Conservation (phyloP, 2,113 vertebrate genomes). For the Lagopus leucura region DNA sequence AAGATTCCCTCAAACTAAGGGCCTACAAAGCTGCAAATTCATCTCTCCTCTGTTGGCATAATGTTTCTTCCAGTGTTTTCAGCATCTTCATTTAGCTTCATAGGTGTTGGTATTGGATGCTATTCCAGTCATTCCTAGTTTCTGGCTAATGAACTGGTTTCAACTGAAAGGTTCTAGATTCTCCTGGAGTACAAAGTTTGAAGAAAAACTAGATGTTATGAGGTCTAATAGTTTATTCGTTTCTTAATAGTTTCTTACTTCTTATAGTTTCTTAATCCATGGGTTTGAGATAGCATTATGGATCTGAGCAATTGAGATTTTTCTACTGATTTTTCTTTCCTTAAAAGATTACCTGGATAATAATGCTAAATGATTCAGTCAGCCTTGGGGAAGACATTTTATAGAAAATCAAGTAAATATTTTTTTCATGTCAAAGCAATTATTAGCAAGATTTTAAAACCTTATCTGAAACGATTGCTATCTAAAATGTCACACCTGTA, state of each 20-base stretch:
- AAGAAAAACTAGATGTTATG: not conserved
- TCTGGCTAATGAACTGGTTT: not conserved
- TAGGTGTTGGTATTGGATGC: too few species aligned
- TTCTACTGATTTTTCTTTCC: not conserved
- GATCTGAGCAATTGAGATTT: not conserved
- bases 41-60: not conserved
- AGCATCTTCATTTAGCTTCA: not conserved
- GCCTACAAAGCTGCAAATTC: not conserved
- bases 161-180: not conserved
- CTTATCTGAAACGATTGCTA: not conserved
- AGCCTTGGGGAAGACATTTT: slow-evolving; percentile 20
- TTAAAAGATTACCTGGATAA: not conserved
- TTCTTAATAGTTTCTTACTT: too few species aligned
- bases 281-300: not conserved
- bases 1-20: not conserved
- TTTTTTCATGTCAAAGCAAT: slow-evolving; percentile 61
- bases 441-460: slow-evolving; percentile 33
- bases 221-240: not conserved
- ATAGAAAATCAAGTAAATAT: slow-evolving; percentile 44
- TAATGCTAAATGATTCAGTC: slow-evolving; percentile 30
- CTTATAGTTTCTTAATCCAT: too few species aligned
- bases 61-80: not conserved
- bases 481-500: slow-evolving; percentile 43
- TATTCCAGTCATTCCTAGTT: not conserved
- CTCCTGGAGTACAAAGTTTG: not conserved